Evolutionary conservation across 2,113 vertebrate genomes (phyloP).

Genomic region (Ginglymostoma cirratum): DNA sequence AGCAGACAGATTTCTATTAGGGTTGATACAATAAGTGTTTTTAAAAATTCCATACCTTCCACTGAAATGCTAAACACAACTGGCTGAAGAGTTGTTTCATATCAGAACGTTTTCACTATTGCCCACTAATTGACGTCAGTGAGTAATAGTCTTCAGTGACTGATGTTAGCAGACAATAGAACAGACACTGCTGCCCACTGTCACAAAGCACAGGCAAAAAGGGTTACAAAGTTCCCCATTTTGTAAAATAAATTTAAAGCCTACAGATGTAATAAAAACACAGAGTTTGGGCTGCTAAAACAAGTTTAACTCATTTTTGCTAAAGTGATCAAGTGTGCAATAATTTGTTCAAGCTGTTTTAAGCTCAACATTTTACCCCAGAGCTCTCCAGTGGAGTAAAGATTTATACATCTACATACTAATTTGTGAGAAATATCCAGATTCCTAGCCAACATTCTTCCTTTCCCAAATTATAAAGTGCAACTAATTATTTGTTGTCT

Average conservation of each 20-base stretch:
- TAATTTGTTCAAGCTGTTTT: neutral
- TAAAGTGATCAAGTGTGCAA: neutral
- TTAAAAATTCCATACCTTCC: neutral
- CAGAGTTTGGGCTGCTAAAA: neutral
- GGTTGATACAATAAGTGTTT: constrained; percentile 8
- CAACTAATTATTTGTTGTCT: neutral
- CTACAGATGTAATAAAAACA: neutral
- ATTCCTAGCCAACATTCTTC: neutral
- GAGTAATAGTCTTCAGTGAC: constrained; percentile 18
- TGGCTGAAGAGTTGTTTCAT: constrained; percentile 14
- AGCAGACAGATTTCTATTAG: neutral
- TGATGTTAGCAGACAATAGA: constrained; percentile 5
- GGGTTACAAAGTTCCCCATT: constrained; percentile 9
- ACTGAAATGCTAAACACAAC: constrained; percentile 10
- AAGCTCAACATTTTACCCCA: neutral
- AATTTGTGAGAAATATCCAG: neutral
- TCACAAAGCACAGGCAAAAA: constrained; percentile 18
- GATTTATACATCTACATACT: neutral
- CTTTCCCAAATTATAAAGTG: neutral
- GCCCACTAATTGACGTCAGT: constrained; percentile 20
- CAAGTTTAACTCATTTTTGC: neutral
- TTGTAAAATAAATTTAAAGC: constrained; percentile 3
- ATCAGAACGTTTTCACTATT: constrained; percentile 18
- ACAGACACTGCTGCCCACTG: constrained; percentile 20
- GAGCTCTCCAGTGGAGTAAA: neutral